These are phyloP conservation scores for Rhinichthys osculus DNA, from an alignment of 2,797 vertebrate genomes.

Conservation along the genomic window DNA sequence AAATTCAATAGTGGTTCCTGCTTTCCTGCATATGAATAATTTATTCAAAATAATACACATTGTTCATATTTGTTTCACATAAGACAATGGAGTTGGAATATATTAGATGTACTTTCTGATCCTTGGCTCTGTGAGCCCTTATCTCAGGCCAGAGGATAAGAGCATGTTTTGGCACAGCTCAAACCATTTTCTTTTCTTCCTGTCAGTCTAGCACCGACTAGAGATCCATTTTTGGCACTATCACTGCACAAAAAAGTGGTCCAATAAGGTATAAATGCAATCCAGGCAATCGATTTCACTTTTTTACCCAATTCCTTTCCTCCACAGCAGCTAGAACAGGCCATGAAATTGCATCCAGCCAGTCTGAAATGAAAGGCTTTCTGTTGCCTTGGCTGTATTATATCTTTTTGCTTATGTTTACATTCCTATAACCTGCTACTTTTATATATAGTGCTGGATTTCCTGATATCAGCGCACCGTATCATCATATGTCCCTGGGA, in stretches of 20 bases:
- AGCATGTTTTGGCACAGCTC: slow-evolving; percentile 24
- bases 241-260: slow-evolving; percentile 78
- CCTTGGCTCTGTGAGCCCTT: neutral
- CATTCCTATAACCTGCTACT: slow-evolving; percentile 67
- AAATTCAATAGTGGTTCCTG: slow-evolving; percentile 1
- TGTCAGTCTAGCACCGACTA: slow-evolving; percentile 72
- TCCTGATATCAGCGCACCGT: slow-evolving; percentile 73
- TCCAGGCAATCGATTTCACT: slow-evolving; percentile 87
- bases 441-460: slow-evolving; percentile 72
- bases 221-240: slow-evolving; percentile 75
- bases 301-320: slow-evolving; percentile 85
- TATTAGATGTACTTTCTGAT: neutral
- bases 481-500: slow-evolving; percentile 59
- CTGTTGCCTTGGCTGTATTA: slow-evolving; percentile 74
- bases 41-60: neutral
- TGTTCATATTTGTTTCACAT: neutral
- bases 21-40: slow-evolving; percentile 3
- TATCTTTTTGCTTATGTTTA: slow-evolving; percentile 75
- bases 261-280: slow-evolving; percentile 87
- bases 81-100: slow-evolving; percentile 3
- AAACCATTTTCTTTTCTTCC: slow-evolving; percentile 60
- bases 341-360: slow-evolving; percentile 89
- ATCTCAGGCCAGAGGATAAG: slow-evolving; percentile 6
- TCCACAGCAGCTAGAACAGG: slow-evolving; percentile 68
- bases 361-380: slow-evolving; percentile 79